These are phyloP conservation scores for Brachypteracias leptosomus DNA, from an alignment of 2,113 vertebrate species.

Conservation along the genomic window DNA sequence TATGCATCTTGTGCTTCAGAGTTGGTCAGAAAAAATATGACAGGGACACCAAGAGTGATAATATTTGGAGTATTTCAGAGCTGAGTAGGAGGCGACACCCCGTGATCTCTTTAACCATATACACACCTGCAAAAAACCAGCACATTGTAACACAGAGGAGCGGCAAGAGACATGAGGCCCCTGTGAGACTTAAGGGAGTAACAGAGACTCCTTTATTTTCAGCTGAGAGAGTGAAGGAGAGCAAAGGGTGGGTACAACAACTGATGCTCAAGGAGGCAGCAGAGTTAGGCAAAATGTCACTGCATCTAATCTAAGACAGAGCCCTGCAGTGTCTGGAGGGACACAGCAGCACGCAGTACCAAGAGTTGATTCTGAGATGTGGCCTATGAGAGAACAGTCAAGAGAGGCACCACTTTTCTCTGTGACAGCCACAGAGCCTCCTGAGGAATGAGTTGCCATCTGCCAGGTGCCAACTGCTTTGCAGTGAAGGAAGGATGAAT, in stretches of 20 bases:
- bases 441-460: background rate
- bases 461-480: background rate
- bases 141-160: background rate
- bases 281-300: background rate
- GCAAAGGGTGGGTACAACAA: background rate
- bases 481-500: background rate
- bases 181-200: background rate
- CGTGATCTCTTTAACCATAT: background rate
- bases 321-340: background rate
- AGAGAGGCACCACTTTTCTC: background rate
- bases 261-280: background rate
- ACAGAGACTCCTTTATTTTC: background rate
- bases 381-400: background rate
- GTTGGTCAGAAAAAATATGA: background rate
- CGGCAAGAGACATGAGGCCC: background rate
- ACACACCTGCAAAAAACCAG: background rate
- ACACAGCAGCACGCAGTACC: background rate
- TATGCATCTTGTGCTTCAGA: background rate
- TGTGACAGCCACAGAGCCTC: background rate
- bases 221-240: background rate
- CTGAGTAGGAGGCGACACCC: background rate
- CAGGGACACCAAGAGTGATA: background rate
- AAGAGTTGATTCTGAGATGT: background rate
- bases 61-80: background rate
- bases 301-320: background rate